These are phyloP conservation scores for Caerostris extrusa DNA, from an alignment of 1,140 invertebrate genomes.

Conservation along the genomic window DNA sequence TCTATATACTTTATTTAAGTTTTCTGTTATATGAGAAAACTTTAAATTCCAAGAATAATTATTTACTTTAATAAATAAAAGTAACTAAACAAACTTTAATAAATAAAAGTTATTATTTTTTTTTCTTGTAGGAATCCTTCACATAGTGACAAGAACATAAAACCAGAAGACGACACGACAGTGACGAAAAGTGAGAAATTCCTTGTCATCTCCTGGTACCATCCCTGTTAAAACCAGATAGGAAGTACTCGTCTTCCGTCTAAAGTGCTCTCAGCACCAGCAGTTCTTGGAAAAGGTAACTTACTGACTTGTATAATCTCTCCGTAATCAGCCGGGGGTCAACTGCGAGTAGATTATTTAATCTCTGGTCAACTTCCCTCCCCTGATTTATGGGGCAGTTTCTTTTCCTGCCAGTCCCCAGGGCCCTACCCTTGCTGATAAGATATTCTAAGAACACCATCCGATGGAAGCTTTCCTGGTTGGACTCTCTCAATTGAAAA, in stretches of 20 bases:
- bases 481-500: too few relatives aligned
- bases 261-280: neutral
- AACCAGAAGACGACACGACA: too few relatives aligned
- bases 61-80: too few relatives aligned
- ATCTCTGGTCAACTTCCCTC: constrained; percentile 12
- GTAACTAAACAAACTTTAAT: too few relatives aligned
- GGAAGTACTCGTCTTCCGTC: neutral
- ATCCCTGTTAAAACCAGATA: neutral
- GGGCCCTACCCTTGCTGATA: neutral
- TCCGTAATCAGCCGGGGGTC: neutral
- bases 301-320: neutral
- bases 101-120: too few relatives aligned
- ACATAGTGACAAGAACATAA: too few relatives aligned
- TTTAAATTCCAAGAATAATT: too few relatives aligned
- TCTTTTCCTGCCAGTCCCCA: neutral
- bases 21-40: too few relatives aligned
- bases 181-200: neutral
- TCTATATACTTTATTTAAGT: too few relatives aligned
- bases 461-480: neutral
- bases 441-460: neutral
- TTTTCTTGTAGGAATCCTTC: too few relatives aligned
- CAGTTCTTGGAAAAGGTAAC: neutral
- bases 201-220: neutral
- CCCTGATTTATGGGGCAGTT: neutral
- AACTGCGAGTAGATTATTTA: neutral